Conservation (phyloP, 2,797 vertebrate species). For the Anguilla obscura region DNA sequence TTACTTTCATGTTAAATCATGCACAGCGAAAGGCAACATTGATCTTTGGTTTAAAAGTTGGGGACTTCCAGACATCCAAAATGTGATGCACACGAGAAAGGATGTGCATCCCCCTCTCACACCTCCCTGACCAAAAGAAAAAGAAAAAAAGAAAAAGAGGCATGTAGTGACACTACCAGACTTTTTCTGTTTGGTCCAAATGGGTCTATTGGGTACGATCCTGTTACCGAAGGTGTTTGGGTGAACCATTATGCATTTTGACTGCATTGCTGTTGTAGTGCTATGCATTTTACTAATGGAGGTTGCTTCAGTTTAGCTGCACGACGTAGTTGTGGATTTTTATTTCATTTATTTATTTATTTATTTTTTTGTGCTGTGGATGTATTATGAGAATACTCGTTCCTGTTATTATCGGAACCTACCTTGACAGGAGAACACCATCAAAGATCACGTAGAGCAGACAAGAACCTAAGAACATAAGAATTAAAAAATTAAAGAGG, state of each 20-base stretch:
- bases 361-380: no score
- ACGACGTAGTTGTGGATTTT: no score
- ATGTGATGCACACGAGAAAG: not conserved
- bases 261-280: no score
- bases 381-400: not conserved
- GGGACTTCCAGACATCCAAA: not conserved
- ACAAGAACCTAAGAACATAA: not conserved
- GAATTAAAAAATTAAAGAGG: not conserved
- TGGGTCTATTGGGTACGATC: no score
- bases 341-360: no score
- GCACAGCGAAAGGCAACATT: not conserved
- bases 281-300: not conserved
- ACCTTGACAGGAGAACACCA: not conserved
- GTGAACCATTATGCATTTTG: no score
- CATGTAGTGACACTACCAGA: no score
- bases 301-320: not conserved
- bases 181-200: no score
- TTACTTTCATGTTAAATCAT: not conserved
- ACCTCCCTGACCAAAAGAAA: not conserved
- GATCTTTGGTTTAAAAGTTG: not conserved
- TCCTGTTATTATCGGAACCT: not conserved
- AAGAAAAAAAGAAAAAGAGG: not conserved
- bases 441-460: not conserved
- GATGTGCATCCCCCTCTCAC: no score
- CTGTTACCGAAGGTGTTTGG: not conserved